Evolutionary conservation across 1,140 invertebrate species (phyloP).

Genomic region (Steinernema feltiae): DNA sequence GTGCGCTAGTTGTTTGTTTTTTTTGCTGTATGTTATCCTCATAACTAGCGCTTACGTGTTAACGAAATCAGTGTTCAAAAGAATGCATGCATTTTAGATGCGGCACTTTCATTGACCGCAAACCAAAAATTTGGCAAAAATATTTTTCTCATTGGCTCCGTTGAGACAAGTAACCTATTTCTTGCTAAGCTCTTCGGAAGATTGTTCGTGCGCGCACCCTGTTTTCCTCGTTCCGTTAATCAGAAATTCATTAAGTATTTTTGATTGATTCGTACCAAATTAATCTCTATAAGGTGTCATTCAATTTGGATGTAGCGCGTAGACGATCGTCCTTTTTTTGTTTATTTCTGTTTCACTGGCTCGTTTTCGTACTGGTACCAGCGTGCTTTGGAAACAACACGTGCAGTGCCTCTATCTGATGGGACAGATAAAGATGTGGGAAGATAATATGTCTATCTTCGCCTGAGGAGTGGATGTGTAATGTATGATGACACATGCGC

Average conservation of each 20-base stretch:
- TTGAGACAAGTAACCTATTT: background rate
- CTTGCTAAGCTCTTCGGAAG: background rate
- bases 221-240: conserved; percentile 2
- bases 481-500: too few relatives aligned
- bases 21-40: too few relatives aligned
- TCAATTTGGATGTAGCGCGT: background rate
- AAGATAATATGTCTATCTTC: too few relatives aligned
- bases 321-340: background rate
- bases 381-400: too few relatives aligned
- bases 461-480: too few relatives aligned
- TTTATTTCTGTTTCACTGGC: background rate
- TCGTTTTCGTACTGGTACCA: background rate
- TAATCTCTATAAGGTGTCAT: conserved; percentile 14
- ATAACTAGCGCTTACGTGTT: too few relatives aligned
- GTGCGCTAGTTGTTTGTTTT: too few relatives aligned
- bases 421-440: too few relatives aligned
- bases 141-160: background rate
- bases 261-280: conserved; percentile 6
- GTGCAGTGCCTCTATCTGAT: too few relatives aligned
- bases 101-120: too few relatives aligned
- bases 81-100: too few relatives aligned
- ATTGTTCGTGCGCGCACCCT: background rate
- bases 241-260: conserved; percentile 15
- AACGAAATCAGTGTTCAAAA: too few relatives aligned
- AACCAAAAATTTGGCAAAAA: background rate